phyloP scores from a whole-genome alignment of 2,888 invertebrate species.

The Polydrusus cervinus region DNA sequence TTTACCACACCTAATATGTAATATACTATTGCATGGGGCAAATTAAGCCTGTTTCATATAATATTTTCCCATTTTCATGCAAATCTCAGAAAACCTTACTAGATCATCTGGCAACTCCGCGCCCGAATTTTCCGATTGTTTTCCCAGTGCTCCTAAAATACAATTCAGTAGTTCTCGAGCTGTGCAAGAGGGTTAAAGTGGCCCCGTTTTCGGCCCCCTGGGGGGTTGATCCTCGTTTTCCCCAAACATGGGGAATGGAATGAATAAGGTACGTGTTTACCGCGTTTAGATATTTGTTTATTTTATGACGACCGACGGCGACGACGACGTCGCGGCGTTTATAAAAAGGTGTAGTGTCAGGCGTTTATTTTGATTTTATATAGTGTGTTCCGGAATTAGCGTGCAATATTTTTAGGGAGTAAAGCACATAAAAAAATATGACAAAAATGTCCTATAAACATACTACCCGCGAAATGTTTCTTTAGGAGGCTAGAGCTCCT shows the following conservation, averaged over 20 bases:
- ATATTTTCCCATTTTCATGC: too few relatives aligned
- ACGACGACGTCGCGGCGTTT: too few relatives aligned
- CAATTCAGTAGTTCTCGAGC: slow-evolving; percentile 46
- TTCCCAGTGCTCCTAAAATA: slow-evolving; percentile 35
- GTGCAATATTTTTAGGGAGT: too few relatives aligned
- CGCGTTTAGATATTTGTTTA: slow-evolving; percentile 56
- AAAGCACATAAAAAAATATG: too few relatives aligned
- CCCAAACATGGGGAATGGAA: slow-evolving; percentile 86
- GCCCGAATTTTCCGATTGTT: slow-evolving; percentile 40
- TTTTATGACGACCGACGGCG: not conserved
- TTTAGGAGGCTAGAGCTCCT: too few relatives aligned
- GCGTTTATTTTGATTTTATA: not conserved
- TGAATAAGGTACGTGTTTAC: slow-evolving; percentile 84
- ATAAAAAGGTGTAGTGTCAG: not conserved
- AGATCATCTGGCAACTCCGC: slow-evolving; percentile 36
- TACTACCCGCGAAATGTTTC: too few relatives aligned
- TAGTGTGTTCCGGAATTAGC: too few relatives aligned
- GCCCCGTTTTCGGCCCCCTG: slow-evolving; percentile 39
- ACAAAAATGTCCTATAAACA: too few relatives aligned
- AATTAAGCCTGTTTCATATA: too few relatives aligned
- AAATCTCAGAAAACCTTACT: not conserved
- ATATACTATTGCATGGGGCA: too few relatives aligned
- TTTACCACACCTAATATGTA: too few relatives aligned
- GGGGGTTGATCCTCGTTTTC: slow-evolving; percentile 44
- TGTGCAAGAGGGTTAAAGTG: slow-evolving; percentile 39